A percentile compares a stretch with the other conserved stretches of the same genome.
Evolutionary conservation across 2,888 invertebrate species (phyloP).

Genomic region (Saturnia japonica): DNA sequence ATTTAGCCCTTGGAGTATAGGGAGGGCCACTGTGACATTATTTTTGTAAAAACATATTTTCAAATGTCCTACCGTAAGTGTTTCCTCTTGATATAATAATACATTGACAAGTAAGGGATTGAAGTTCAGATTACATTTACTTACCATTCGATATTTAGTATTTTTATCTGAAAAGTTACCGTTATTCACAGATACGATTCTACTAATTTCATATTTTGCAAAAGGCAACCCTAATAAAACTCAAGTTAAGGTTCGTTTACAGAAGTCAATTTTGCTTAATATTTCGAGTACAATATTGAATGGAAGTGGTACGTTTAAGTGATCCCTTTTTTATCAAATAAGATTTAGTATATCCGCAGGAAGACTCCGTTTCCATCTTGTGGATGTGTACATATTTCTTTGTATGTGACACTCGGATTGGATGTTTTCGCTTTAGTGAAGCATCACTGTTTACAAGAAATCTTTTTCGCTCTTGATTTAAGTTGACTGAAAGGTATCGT

Average conservation of each 20-base stretch:
- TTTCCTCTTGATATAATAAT: no score
- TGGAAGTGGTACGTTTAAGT: conserved; percentile 27
- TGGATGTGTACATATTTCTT: conserved; percentile 10
- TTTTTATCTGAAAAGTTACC: background rate
- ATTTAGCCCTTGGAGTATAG: background rate
- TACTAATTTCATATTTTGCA: background rate
- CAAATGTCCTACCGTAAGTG: no score
- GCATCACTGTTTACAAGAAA: background rate
- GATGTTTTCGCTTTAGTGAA: background rate
- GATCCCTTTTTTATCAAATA: conserved; percentile 27
- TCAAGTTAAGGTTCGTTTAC: conserved; percentile 20
- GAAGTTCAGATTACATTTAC: background rate
- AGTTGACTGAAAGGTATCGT: background rate
- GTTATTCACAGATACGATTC: background rate
- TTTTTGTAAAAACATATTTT: background rate
- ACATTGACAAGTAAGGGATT: background rate
- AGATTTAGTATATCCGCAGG: conserved; percentile 8
- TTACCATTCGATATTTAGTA: background rate
- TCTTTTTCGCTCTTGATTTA: background rate
- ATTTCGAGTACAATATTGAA: conserved; percentile 28
- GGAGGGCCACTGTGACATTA: background rate
- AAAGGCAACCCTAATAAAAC: conserved; percentile 17
- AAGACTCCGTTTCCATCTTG: conserved; percentile 17
- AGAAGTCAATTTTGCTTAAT: conserved; percentile 34
- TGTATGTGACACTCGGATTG: conserved; percentile 3